A percentile compares a stretch with the other conserved stretches of the same genome.
Conservation (phyloP, 2,113 vertebrate genomes). For the Hipposideros armiger region DNA sequence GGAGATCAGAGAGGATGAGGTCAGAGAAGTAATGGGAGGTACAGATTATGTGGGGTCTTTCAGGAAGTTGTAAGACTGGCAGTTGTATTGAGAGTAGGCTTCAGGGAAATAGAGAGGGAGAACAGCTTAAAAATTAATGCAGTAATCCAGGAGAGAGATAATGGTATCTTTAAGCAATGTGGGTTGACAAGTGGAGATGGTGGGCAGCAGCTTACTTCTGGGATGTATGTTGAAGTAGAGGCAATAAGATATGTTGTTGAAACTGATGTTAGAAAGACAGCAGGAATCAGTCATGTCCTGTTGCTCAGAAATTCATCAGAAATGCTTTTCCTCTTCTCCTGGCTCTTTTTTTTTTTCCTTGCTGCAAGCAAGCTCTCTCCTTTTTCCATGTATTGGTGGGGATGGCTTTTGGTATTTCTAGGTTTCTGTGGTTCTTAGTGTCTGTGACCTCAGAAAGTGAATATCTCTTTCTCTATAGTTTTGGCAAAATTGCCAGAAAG, state of each 20-base stretch:
- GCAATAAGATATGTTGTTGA: neutral
- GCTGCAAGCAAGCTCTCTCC: neutral
- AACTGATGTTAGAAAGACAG: neutral
- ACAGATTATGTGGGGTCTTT: no score
- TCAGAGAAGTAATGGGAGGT: neutral
- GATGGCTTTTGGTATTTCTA: neutral
- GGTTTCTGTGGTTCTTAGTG: neutral
- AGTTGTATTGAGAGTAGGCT: neutral
- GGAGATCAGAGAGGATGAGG: neutral
- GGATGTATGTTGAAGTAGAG: neutral
- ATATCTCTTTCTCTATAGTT: neutral
- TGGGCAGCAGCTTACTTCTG: neutral
- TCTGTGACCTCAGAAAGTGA: neutral
- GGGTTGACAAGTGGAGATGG: neutral
- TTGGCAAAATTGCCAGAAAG: neutral
- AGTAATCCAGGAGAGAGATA: neutral
- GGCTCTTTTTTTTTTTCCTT: neutral
- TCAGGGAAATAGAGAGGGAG: neutral
- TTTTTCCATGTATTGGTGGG: neutral
- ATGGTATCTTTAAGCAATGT: neutral
- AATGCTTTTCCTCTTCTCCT: neutral
- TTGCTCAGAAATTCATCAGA: neutral
- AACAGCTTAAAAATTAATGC: neutral
- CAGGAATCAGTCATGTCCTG: neutral
- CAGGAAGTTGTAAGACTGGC: neutral